Evolutionary conservation across 1,140 invertebrate genomes (phyloP).

Genomic region (Batillaria attramentaria): DNA sequence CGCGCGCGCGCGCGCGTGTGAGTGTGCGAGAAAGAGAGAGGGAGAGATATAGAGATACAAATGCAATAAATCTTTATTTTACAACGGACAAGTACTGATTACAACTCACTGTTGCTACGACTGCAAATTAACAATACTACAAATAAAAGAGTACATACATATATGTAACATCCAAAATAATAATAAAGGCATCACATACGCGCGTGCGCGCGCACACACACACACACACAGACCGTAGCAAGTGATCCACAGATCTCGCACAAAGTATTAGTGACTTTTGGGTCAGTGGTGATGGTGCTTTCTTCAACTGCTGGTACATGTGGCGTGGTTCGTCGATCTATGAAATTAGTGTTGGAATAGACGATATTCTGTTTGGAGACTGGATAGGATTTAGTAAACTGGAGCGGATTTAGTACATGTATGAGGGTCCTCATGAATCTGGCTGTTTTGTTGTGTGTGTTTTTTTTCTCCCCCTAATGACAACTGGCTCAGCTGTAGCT

Average conservation of each 20-base stretch:
- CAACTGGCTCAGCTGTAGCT: no score
- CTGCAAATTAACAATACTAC: background rate
- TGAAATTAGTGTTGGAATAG: no score
- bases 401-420: no score
- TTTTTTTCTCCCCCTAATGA: no score
- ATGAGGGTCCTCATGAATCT: no score
- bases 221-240: background rate
- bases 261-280: background rate
- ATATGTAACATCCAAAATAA: background rate
- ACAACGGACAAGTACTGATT: background rate
- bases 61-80: background rate
- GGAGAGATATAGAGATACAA: background rate
- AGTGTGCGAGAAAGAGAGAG: background rate
- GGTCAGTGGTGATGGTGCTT: no score
- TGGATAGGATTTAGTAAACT: no score
- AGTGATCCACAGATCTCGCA: background rate
- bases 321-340: no score
- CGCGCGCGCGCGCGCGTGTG: background rate
- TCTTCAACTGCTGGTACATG: no score
- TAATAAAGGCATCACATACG: background rate
- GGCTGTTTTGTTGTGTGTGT: no score
- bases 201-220: background rate
- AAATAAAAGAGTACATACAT: background rate
- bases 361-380: no score
- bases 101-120: background rate